Conservation (phyloP, 2,113 vertebrate species). For the Albula glossodonta region DNA sequence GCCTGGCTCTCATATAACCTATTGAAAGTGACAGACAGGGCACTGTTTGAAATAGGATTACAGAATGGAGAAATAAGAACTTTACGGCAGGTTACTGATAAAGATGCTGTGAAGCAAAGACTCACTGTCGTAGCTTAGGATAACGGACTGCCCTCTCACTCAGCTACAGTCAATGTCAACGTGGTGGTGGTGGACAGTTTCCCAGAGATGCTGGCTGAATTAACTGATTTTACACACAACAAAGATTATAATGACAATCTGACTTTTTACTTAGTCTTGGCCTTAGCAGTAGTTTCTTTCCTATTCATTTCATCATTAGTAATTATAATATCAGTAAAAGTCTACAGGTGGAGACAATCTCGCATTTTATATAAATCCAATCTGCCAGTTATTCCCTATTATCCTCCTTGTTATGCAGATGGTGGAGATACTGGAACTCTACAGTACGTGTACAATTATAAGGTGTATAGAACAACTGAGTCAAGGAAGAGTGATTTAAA, state of each 20-base stretch:
- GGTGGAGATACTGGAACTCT: slow-evolving; percentile 35
- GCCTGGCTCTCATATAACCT: slow-evolving; percentile 39
- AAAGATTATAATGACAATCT: slow-evolving; percentile 40
- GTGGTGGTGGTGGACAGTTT: slow-evolving; percentile 54
- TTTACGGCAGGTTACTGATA: slow-evolving; percentile 21
- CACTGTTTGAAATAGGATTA: slow-evolving; percentile 7
- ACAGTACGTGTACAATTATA: not conserved
- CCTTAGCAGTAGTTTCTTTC: slow-evolving; percentile 49
- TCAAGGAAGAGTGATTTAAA: slow-evolving; percentile 69
- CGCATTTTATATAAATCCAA: slow-evolving; percentile 40
- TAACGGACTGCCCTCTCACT: slow-evolving; percentile 40
- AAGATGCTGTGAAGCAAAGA: slow-evolving; percentile 36
- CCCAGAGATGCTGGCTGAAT: slow-evolving; percentile 43
- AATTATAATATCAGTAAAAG: slow-evolving; percentile 45
- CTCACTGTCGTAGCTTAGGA: slow-evolving; percentile 41
- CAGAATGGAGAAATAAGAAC: slow-evolving; percentile 33
- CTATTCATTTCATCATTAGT: slow-evolving; percentile 37
- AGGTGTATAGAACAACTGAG: slow-evolving; percentile 64
- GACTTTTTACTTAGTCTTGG: slow-evolving; percentile 46
- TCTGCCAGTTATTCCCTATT: slow-evolving; percentile 55
- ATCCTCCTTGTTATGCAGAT: slow-evolving; percentile 53
- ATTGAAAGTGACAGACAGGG: not conserved
- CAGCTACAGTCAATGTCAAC: slow-evolving; percentile 44
- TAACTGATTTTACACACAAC: slow-evolving; percentile 38
- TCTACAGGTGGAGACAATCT: slow-evolving; percentile 40